Conservation (phyloP, 2,113 vertebrate species). For the Glaucomys volans region DNA sequence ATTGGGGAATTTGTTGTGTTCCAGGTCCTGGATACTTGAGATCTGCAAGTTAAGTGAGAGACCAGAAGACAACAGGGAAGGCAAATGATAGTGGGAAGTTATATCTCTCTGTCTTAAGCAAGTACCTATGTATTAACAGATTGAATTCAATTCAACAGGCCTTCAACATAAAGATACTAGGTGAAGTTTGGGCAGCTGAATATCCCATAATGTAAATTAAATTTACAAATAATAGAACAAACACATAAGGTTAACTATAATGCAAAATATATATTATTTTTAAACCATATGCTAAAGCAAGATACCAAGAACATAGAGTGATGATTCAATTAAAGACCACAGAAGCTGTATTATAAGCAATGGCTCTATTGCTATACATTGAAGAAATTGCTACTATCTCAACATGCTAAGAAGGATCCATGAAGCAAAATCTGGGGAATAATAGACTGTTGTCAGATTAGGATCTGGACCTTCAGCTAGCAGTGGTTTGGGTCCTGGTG, state of each 20-base stretch:
- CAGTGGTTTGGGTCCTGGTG: fast-evolving
- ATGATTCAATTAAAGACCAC: neutral
- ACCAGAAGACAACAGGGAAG: neutral
- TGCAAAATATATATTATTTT: neutral
- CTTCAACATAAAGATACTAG: neutral
- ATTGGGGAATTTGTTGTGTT: neutral
- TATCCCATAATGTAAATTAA: neutral
- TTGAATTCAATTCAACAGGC: neutral
- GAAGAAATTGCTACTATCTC: neutral
- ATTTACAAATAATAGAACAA: neutral
- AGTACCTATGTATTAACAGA: neutral
- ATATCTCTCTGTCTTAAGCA: neutral
- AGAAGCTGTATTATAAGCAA: neutral
- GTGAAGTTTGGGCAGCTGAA: neutral
- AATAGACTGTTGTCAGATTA: neutral
- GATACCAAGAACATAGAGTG: neutral
- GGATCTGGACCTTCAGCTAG: neutral
- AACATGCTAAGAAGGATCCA: neutral
- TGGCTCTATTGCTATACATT: neutral
- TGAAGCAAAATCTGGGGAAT: no score
- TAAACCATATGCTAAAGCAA: neutral
- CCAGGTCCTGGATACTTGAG: neutral
- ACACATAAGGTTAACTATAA: neutral
- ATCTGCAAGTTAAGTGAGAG: neutral
- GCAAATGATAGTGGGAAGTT: neutral